Evolutionary conservation across 2,113 vertebrate genomes (phyloP).

Genomic region (Petrocephalus microphthalmus): DNA sequence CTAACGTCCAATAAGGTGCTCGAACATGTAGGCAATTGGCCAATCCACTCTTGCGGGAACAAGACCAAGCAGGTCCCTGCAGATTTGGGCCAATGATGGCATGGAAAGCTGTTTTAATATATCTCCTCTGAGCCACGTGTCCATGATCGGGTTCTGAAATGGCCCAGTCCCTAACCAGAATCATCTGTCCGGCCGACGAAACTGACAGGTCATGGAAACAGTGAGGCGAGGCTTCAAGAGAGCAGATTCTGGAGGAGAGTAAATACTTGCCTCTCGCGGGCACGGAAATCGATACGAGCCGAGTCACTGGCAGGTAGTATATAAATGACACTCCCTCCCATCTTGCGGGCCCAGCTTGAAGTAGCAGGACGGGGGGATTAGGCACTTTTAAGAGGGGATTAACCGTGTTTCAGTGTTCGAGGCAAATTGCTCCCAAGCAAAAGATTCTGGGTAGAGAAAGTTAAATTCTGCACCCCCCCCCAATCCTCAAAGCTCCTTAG

Average conservation of each 20-base stretch:
- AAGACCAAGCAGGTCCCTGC: neutral
- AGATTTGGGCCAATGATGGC: neutral
- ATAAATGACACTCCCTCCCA: constrained; percentile 25
- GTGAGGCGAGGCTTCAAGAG: neutral
- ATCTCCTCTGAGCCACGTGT: neutral
- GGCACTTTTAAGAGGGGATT: constrained; percentile 67
- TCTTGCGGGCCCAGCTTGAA: constrained; percentile 49
- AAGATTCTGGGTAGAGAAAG: constrained; percentile 48
- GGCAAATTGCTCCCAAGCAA: constrained; percentile 63
- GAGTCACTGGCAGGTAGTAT: neutral
- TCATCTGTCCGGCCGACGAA: neutral
- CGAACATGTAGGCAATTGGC: neutral
- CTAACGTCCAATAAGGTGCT: neutral
- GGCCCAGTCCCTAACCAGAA: neutral
- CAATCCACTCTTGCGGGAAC: neutral
- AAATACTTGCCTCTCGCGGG: neutral
- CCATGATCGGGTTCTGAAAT: neutral
- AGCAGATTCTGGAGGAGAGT: neutral
- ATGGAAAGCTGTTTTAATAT: neutral
- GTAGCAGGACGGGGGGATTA: constrained; percentile 65
- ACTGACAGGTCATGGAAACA: neutral
- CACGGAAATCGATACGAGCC: neutral
- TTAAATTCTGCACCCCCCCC: constrained; percentile 51
- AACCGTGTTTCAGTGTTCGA: constrained; percentile 64
- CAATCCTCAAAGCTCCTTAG: constrained; percentile 64